Conservation (phyloP, 2,113 vertebrate species). For the Dasypus novemcinctus region DNA sequence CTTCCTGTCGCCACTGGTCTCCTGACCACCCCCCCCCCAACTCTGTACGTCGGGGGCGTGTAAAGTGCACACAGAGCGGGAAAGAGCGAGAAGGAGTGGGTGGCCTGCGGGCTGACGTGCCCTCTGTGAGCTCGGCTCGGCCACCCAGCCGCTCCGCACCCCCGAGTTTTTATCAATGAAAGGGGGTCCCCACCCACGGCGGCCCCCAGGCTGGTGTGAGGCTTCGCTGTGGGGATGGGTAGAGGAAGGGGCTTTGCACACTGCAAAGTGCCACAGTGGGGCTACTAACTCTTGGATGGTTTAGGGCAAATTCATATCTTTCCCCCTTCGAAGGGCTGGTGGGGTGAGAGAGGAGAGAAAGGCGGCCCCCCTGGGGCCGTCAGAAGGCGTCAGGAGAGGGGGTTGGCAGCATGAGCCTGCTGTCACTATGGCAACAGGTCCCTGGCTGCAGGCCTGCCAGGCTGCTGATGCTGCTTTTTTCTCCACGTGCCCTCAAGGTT, state of each 20-base stretch:
- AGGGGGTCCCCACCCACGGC: background rate
- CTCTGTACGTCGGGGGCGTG: background rate
- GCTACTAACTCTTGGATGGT: background rate
- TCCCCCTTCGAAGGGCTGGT: conserved; percentile 31
- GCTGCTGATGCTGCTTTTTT: conserved; percentile 76
- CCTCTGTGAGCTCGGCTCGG: background rate
- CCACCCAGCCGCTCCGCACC: background rate
- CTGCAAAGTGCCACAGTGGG: background rate
- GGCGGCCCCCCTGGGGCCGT: conserved; percentile 33
- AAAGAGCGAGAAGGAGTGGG: background rate
- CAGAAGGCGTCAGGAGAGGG: conserved; percentile 27
- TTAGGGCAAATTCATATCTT: background rate
- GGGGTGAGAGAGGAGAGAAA: conserved; percentile 17
- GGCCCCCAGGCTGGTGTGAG: background rate
- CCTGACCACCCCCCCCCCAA: background rate
- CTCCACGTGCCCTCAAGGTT: conserved; percentile 86
- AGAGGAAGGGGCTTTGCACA: background rate
- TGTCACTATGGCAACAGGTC: conserved; percentile 72
- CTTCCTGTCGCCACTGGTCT: background rate
- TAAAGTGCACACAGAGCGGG: background rate
- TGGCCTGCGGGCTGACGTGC: background rate
- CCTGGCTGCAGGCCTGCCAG: conserved; percentile 53
- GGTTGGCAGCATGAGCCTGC: background rate
- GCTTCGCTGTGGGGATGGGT: background rate
- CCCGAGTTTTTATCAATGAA: background rate